Evolutionary conservation across 2,888 invertebrate genomes (phyloP).

Genomic region (Oeneis ivallda): DNA sequence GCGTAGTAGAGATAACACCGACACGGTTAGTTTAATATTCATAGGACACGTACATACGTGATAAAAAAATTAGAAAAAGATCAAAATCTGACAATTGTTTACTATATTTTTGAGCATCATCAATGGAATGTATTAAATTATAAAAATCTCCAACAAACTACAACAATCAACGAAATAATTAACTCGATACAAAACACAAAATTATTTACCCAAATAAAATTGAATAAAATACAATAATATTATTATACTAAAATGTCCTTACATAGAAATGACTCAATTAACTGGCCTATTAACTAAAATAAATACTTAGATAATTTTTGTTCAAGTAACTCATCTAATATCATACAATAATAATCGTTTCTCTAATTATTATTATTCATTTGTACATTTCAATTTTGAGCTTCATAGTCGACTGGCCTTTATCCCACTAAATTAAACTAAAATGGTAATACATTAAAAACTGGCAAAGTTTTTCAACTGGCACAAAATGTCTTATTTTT

Average conservation of each 20-base stretch:
- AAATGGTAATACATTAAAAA: conserved; percentile 50
- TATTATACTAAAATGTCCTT: conserved; percentile 47
- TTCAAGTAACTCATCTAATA: conserved; percentile 49
- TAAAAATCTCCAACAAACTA: conserved; percentile 68
- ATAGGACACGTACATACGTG: too few species aligned
- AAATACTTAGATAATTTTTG: conserved; percentile 65
- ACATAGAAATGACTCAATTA: conserved; percentile 71
- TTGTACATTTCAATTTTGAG: conserved; percentile 78
- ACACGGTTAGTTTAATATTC: too few species aligned
- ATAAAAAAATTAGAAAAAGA: neutral
- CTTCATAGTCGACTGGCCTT: conserved; percentile 73
- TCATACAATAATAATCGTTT: conserved; percentile 49
- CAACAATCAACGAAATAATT: conserved; percentile 64
- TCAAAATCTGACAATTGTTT: conserved; percentile 4
- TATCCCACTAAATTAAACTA: conserved; percentile 67
- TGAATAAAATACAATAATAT: conserved; percentile 51
- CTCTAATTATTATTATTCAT: conserved; percentile 47
- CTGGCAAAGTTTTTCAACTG: conserved; percentile 48
- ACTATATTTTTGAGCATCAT: conserved; percentile 48
- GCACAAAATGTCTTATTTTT: conserved; percentile 36
- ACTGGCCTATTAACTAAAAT: conserved; percentile 76
- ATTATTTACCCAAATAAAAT: conserved; percentile 43
- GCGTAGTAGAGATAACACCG: too few species aligned
- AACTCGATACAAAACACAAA: conserved; percentile 56
- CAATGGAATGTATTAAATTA: conserved; percentile 63